Percentiles rank a stretch among this genome's conserved stretches.
Conservation (phyloP, 2,797 vertebrate genomes). For the Sebastolobus alascanus region DNA sequence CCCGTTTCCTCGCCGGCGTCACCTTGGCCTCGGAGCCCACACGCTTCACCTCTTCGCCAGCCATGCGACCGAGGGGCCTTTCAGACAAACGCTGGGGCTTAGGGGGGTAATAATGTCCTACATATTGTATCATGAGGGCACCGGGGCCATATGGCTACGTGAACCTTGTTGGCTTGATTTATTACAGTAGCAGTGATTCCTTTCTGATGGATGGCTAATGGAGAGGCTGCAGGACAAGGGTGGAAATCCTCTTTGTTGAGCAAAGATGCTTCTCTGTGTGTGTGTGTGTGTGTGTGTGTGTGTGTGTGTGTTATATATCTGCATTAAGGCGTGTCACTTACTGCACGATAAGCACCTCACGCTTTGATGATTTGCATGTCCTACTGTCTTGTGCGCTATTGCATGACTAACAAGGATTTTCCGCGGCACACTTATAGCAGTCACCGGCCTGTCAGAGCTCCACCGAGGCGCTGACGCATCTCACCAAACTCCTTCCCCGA, state of each 20-base stretch:
- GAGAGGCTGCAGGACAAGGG: slow-evolving; percentile 21
- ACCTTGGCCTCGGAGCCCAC: slow-evolving; percentile 53
- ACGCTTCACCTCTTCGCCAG: slow-evolving; percentile 45
- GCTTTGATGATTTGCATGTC: slow-evolving; percentile 15
- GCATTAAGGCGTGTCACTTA: background rate
- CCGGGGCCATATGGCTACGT: slow-evolving; percentile 38
- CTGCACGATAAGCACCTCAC: background rate
- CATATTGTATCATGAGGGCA: slow-evolving; percentile 61
- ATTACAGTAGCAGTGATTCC: slow-evolving; percentile 48
- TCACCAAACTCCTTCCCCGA: slow-evolving; percentile 25
- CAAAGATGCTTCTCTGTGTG: slow-evolving; percentile 13
- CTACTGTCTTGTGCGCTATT: background rate
- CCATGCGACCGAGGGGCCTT: slow-evolving; percentile 28
- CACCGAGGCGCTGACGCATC: background rate
- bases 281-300: background rate
- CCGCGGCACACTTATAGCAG: slow-evolving; percentile 11
- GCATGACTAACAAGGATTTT: slow-evolving; percentile 46
- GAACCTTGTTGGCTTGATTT: slow-evolving; percentile 74
- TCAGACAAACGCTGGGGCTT: slow-evolving; percentile 46
- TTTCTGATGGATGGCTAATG: slow-evolving; percentile 65
- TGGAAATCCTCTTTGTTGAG: slow-evolving; percentile 36
- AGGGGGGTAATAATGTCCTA: slow-evolving; percentile 57
- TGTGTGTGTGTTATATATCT: background rate
- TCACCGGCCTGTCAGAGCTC: slow-evolving; percentile 28
- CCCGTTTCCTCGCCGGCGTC: slow-evolving; percentile 1